phyloP scores from a whole-genome alignment of 2,113 vertebrate species.

The Myanophis thanlyinensis region DNA sequence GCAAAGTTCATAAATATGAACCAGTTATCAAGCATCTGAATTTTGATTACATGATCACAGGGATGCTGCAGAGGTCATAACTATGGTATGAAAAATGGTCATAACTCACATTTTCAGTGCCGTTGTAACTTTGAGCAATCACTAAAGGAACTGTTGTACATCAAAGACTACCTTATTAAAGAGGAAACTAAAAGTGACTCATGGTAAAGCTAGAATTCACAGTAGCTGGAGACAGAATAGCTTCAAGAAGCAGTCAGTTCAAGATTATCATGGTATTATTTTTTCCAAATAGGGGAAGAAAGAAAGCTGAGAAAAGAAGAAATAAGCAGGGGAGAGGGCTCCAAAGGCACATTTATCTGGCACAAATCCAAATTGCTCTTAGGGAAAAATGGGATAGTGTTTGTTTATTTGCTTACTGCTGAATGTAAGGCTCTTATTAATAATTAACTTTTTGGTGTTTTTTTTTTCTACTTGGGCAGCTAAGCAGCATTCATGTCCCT shows the following conservation, averaged over 20 bases:
- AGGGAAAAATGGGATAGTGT: neutral
- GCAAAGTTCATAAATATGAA: neutral
- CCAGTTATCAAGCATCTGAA: neutral
- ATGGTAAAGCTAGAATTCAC: neutral
- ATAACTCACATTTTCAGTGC: neutral
- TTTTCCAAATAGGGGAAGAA: neutral
- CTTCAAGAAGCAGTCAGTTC: neutral
- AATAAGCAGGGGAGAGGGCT: neutral
- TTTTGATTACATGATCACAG: neutral
- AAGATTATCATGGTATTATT: neutral
- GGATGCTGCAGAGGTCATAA: neutral
- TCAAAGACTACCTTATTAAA: too few species aligned
- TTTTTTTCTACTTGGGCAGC: neutral
- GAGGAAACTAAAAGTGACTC: neutral
- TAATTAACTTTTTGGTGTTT: neutral
- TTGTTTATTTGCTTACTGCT: too few species aligned
- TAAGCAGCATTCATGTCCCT: neutral
- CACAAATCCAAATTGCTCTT: neutral
- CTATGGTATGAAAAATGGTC: neutral
- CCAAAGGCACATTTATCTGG: neutral
- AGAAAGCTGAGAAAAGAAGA: neutral
- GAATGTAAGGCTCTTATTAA: too few species aligned
- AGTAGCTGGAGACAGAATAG: neutral
- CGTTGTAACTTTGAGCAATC: neutral
- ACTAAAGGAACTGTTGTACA: too few species aligned